Conservation (phyloP, 2,113 vertebrate species). For the Phylloscopus whistleri region DNA sequence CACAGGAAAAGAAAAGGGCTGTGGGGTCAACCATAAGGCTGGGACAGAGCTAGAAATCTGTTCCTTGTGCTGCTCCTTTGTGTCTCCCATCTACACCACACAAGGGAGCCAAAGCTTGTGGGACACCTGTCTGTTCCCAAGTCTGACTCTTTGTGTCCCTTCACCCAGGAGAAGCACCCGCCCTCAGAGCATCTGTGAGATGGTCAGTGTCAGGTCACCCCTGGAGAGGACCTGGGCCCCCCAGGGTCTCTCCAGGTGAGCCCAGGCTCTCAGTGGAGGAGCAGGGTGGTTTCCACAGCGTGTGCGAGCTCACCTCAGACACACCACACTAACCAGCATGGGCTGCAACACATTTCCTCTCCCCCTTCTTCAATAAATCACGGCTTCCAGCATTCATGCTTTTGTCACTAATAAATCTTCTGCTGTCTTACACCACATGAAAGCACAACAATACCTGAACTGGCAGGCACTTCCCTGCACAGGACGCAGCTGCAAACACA, state of each 20-base stretch:
- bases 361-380: constrained; percentile 32
- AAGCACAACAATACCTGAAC: constrained; percentile 9
- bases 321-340: neutral
- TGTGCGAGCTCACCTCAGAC: neutral
- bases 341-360: constrained; percentile 20
- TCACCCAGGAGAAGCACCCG: neutral
- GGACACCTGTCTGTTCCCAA: neutral
- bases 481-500: constrained; percentile 19
- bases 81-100: neutral
- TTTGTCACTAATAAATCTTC: constrained; percentile 49
- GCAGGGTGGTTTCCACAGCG: neutral
- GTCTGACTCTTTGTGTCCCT: neutral
- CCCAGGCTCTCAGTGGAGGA: neutral
- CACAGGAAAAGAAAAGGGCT: neutral
- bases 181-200: neutral
- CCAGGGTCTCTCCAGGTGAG: neutral
- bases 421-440: constrained; percentile 40
- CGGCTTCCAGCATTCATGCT: constrained; percentile 14
- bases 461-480: neutral
- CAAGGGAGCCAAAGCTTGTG: neutral
- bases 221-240: neutral
- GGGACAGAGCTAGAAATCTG: neutral
- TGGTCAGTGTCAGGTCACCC: neutral
- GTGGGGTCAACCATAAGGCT: neutral
- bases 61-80: neutral